Evolutionary conservation across 2,113 vertebrate species (phyloP), one percentile per base, ranked within the genome.

Genomic region (Labeo rohita): DNA sequence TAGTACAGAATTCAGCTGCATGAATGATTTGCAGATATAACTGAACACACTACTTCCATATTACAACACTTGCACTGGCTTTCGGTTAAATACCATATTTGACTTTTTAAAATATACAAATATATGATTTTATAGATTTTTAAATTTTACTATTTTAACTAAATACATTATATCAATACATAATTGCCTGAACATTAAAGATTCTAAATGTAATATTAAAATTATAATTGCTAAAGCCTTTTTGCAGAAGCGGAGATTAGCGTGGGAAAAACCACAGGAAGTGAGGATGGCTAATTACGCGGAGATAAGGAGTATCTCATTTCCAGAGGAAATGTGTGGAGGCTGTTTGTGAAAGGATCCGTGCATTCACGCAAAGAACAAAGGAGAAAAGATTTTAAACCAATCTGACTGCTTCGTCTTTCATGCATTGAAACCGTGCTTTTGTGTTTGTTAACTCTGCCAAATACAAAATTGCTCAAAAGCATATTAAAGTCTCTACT

Each of bases 291-390:
- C 59, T 68, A 81, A 81, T 81, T 66, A 66, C 61, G 3, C 5
- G 0, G n/a, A 18, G 80, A 81, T 68, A 66, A 68, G 80, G 12
- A 66, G 61, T 81, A 21, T 81, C 59, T 28, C 15, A 81, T 81
- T 68, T 66, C 80, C 80, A 65, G 80, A 47, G 59, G 61, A 81
- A 81, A 66, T 21, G 80, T 81, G 63, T 68, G 61, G 59, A 66
- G 45, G 43, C 15, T 66, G 63, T 81, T 66, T 81, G 45, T 66
- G 80, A 81, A 50, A 18, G 45, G 80, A 81, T 81, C 61, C 68
- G 43, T 49, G 61, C 61, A 50, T 81, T 36, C 61, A 81, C 23
- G 68, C 36, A 23, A 45, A 45, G 56, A 80, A 63, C 18, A 80
- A 36, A 43, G 54, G 65, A 65, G n/a, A 18, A 66, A 80, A 23